Evolutionary conservation across 2,113 vertebrate species (phyloP).

Genomic region (Chloroceryle aenea): DNA sequence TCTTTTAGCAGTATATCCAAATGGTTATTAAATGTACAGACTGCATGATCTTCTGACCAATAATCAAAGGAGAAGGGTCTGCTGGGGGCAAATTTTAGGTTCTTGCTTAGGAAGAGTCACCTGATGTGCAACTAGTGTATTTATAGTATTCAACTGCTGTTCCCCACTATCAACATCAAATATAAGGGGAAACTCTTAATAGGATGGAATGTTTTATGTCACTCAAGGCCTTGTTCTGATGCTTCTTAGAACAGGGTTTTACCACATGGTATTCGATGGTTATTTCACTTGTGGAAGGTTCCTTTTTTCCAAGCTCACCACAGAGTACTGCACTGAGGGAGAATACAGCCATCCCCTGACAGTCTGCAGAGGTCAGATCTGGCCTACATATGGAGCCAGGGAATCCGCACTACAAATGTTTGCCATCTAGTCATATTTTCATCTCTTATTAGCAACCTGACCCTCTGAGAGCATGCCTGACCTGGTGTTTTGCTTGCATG

Average conservation of each 20-base stretch:
- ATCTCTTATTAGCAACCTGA: slow-evolving; percentile 22
- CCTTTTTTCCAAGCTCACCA: not conserved
- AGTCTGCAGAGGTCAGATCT: not conserved
- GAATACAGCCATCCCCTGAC: not conserved
- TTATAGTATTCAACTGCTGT: not conserved
- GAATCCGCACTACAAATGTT: slow-evolving; percentile 16
- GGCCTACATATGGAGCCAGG: not conserved
- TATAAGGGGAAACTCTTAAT: not conserved
- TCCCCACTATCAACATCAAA: not conserved
- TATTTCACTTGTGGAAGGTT: not conserved
- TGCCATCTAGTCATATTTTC: slow-evolving; percentile 12
- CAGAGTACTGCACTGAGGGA: not conserved
- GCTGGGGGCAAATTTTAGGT: not conserved
- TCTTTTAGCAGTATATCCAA: slow-evolving; percentile 68
- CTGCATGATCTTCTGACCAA: slow-evolving; percentile 11
- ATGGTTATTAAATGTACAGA: slow-evolving; percentile 51
- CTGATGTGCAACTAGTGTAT: not conserved
- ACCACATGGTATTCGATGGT: not conserved
- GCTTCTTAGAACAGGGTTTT: not conserved
- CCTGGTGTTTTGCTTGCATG: not conserved
- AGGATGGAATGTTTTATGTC: not conserved
- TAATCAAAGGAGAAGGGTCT: not conserved
- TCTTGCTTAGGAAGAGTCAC: not conserved
- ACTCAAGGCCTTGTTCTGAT: not conserved
- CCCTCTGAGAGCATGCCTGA: not conserved